phyloP scores from a whole-genome alignment of 2,888 invertebrate genomes.

The Catocala nupta region DNA sequence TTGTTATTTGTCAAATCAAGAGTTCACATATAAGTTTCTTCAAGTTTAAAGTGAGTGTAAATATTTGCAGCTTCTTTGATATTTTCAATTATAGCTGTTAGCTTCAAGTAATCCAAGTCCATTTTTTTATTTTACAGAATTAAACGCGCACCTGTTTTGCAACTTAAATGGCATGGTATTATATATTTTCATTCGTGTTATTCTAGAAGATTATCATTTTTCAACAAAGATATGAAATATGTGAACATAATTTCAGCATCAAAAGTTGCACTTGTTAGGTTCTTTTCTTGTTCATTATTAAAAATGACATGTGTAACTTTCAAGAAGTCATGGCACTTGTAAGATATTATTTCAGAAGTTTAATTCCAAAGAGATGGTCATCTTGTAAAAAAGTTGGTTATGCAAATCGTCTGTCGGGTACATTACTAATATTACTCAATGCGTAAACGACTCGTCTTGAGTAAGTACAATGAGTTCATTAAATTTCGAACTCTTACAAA shows the following conservation, averaged over 20 bases:
- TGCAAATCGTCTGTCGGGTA: not conserved
- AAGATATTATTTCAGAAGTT: too few species aligned
- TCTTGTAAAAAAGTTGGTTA: too few species aligned
- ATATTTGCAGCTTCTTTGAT: not conserved
- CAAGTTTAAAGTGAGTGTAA: not conserved
- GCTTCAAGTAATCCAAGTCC: not conserved
- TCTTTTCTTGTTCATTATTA: too few species aligned
- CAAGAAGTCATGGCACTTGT: too few species aligned
- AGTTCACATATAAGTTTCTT: not conserved
- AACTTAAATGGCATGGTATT: too few species aligned
- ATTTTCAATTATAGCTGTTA: not conserved
- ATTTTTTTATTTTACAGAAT: not conserved
- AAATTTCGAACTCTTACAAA: conserved; percentile 37
- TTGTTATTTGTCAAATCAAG: not conserved
- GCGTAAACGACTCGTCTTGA: conserved; percentile 3
- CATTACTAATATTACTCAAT: conserved; percentile 5
- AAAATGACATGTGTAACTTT: too few species aligned
- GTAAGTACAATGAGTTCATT: conserved; percentile 17
- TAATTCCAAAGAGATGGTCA: too few species aligned
- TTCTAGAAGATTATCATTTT: too few species aligned
- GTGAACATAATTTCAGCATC: too few species aligned
- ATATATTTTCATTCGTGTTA: too few species aligned
- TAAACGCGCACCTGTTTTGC: not conserved
- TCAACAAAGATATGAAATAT: too few species aligned
- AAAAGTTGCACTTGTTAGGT: too few species aligned